A percentile compares a stretch with the other conserved stretches of the same genome.
Conservation (phyloP, 1,140 invertebrate species). For the Drosophila takahashii region DNA sequence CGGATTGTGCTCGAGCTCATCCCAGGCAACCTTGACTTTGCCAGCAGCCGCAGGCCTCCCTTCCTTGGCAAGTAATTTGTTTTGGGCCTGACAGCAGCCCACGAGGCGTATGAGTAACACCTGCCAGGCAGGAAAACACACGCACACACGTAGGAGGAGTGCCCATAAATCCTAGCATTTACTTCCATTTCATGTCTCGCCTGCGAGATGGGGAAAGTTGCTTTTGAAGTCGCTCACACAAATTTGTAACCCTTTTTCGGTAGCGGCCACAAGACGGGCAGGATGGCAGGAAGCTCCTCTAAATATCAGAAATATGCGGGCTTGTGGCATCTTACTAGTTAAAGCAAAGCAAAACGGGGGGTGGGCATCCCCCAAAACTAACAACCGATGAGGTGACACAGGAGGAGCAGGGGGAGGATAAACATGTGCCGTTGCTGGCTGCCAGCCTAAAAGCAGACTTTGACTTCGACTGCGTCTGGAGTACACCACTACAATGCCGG, state of each 20-base stretch:
- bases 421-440: too few relatives aligned
- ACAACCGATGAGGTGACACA: conserved; percentile 22
- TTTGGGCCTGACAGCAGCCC: conserved; percentile 50
- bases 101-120: conserved; percentile 68
- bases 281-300: conserved; percentile 16
- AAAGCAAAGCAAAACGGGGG: conserved; percentile 44
- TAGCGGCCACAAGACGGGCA: conserved; percentile 18
- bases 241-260: conserved; percentile 71
- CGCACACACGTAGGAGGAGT: conserved; percentile 14
- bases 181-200: conserved; percentile 54
- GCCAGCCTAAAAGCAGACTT: conserved; percentile 67
- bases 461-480: conserved; percentile 37
- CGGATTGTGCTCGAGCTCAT: conserved; percentile 36
- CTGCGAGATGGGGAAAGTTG: conserved; percentile 31
- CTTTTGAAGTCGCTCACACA: conserved; percentile 72
- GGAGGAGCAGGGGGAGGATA: conserved; percentile 4
- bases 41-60: conserved; percentile 14
- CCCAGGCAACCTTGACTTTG: conserved; percentile 73
- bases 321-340: conserved; percentile 72
- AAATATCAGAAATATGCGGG: conserved; percentile 71
- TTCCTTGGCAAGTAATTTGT: conserved; percentile 71
- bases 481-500: conserved; percentile 63
- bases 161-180: conserved; percentile 75
- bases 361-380: conserved; percentile 47
- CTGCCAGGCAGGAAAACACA: conserved; percentile 46